Conservation (phyloP, 2,888 invertebrate genomes). For the Ophion obscuratus region DNA sequence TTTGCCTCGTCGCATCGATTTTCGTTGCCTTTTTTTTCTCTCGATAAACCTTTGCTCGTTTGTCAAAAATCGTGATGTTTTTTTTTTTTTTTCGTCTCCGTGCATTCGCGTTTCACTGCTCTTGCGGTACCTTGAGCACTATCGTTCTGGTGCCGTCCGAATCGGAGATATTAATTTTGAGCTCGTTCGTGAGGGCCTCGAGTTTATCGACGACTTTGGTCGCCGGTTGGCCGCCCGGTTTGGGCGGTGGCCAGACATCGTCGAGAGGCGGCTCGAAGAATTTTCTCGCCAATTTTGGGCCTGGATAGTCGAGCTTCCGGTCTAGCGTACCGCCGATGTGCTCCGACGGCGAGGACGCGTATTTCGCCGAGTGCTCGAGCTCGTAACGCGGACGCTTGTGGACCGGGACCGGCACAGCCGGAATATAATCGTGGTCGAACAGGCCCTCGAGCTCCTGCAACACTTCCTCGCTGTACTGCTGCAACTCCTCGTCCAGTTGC, state of each 20-base stretch:
- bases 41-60: neutral
- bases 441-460: constrained; percentile 81
- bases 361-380: constrained; percentile 72
- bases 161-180: constrained; percentile 82
- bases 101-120: constrained; percentile 71
- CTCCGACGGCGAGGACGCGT: constrained; percentile 68
- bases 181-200: constrained; percentile 78
- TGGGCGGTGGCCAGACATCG: constrained; percentile 87
- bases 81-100: neutral
- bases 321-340: constrained; percentile 74
- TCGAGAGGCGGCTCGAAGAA: constrained; percentile 87
- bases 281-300: constrained; percentile 72
- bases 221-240: constrained; percentile 74
- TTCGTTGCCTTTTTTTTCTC: neutral
- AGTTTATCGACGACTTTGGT: constrained; percentile 76
- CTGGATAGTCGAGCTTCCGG: constrained; percentile 65
- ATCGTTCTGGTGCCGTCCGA: constrained; percentile 81
- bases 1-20: neutral
- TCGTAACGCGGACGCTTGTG: constrained; percentile 79
- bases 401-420: constrained; percentile 76
- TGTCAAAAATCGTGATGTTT: neutral
- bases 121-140: constrained; percentile 80
- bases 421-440: constrained; percentile 81
- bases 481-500: constrained; percentile 80
- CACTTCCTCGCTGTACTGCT: constrained; percentile 80